Evolutionary conservation across 2,113 vertebrate species (phyloP).

Genomic region (Pluvialis apricaria): DNA sequence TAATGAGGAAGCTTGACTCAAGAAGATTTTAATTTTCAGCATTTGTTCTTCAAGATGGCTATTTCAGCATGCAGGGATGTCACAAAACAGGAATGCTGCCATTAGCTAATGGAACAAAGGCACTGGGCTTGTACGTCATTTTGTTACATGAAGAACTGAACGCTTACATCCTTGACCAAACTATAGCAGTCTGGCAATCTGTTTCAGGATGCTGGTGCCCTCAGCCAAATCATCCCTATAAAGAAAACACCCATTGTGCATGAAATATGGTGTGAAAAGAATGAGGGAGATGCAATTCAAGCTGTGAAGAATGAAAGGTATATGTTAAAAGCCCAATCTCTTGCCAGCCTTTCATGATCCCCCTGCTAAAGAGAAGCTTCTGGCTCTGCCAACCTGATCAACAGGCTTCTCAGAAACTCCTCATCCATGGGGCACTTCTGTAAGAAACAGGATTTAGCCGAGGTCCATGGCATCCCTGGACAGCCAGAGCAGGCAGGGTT

Average conservation of each 20-base stretch:
- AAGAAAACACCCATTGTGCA: neutral
- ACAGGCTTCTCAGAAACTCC: neutral
- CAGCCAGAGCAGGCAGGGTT: neutral
- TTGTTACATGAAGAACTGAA: neutral
- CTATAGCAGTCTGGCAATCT: neutral
- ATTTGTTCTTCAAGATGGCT: conserved; percentile 22
- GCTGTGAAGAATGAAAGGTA: neutral
- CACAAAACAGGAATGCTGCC: neutral
- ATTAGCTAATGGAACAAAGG: neutral
- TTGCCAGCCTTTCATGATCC: neutral
- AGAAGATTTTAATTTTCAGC: conserved; percentile 45
- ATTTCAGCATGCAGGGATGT: neutral
- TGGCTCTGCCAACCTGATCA: neutral
- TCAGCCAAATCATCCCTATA: neutral
- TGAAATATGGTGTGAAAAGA: neutral
- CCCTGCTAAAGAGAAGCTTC: neutral
- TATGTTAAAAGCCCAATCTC: neutral
- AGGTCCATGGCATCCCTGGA: neutral
- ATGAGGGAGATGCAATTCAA: neutral
- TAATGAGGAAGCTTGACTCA: conserved; percentile 40
- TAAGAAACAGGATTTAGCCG: neutral
- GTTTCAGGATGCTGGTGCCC: neutral
- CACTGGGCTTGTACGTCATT: neutral
- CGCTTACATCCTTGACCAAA: neutral
- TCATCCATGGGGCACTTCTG: neutral